Percentiles rank a stretch among this genome's conserved stretches.
Evolutionary conservation across 2,888 invertebrate genomes (phyloP).

Genomic region (Lypha dubia): DNA sequence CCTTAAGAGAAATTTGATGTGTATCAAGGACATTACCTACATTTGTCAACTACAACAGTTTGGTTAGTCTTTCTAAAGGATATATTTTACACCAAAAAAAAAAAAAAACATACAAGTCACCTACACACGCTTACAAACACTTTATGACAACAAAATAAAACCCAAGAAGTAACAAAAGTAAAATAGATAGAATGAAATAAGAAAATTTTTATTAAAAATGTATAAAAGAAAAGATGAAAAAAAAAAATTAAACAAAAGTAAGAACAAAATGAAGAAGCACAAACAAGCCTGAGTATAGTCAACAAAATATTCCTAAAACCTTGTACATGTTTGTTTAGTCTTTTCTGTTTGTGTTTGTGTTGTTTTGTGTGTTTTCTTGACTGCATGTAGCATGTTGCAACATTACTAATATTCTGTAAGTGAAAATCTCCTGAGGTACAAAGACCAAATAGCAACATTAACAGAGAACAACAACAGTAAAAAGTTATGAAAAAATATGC

Average conservation of each 20-base stretch:
- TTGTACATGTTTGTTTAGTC: slow-evolving; percentile 39
- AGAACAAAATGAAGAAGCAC: slow-evolving; percentile 20
- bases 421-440: slow-evolving; percentile 57
- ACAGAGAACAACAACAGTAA: slow-evolving; percentile 12
- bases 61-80: slow-evolving; percentile 23
- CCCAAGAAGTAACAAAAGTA: slow-evolving; percentile 18
- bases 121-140: not conserved
- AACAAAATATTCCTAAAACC: slow-evolving; percentile 25
- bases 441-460: slow-evolving; percentile 46
- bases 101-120: not conserved
- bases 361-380: slow-evolving; percentile 3
- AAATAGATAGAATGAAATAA: not conserved
- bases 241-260: slow-evolving; percentile 9
- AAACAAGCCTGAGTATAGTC: not conserved
- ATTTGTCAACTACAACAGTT: slow-evolving; percentile 40
- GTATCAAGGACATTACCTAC: slow-evolving; percentile 57
- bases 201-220: slow-evolving; percentile 59
- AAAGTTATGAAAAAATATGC: not conserved
- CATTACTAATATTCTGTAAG: slow-evolving; percentile 48
- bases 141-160: slow-evolving; percentile 10
- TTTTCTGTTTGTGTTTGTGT: slow-evolving; percentile 4
- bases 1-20: slow-evolving; percentile 56
- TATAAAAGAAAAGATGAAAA: slow-evolving; percentile 27
- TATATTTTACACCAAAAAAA: slow-evolving; percentile 29
- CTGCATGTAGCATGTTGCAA: slow-evolving; percentile 49